Conservation (phyloP, 2,113 vertebrate genomes). For the Boulengerochromis microlepis region DNA sequence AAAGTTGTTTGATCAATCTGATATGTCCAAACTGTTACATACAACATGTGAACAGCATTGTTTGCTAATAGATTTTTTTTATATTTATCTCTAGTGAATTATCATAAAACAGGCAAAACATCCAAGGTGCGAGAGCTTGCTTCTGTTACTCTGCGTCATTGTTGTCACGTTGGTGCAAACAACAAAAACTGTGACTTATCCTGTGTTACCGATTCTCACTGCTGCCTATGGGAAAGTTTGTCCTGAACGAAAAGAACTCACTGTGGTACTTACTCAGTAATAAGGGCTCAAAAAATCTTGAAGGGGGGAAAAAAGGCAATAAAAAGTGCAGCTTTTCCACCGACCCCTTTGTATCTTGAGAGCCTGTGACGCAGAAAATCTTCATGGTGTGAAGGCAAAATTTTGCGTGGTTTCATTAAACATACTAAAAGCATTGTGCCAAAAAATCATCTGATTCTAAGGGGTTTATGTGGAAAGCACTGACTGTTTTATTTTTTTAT, state of each 20-base stretch:
- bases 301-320: fast-evolving
- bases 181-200: neutral
- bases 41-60: neutral
- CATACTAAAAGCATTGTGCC: neutral
- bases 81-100: neutral
- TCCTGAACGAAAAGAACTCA: neutral
- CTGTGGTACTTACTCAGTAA: neutral
- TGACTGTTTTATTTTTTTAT: neutral
- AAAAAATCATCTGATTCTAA: neutral
- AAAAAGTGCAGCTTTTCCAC: neutral
- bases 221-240: neutral
- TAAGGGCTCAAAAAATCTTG: neutral
- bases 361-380: neutral
- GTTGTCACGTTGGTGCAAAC: neutral
- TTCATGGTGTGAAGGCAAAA: neutral
- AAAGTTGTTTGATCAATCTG: neutral
- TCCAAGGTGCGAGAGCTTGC: neutral
- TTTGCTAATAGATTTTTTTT: neutral
- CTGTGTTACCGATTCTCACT: neutral
- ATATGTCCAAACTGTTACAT: neutral
- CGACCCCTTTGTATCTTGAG: neutral
- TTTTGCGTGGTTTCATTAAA: neutral
- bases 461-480: neutral
- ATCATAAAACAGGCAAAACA: neutral
- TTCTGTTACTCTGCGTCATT: neutral